These are phyloP conservation scores for Dasysyrphus albostriatus DNA, from an alignment of 2,888 invertebrate genomes.

Conservation along the genomic window DNA sequence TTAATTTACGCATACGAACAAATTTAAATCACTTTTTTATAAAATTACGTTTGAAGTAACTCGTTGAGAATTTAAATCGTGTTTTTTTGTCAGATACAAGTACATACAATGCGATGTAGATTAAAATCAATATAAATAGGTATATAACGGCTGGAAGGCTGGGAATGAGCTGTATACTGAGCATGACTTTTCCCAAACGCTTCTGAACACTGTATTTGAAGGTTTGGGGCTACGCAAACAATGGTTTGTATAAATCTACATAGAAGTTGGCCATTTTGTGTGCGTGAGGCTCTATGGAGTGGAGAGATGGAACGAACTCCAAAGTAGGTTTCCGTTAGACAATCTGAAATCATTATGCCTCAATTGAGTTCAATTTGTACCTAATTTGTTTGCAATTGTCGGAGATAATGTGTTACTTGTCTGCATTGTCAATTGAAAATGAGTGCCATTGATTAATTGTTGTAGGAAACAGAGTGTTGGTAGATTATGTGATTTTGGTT, in stretches of 20 bases:
- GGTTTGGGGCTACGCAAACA: constrained; percentile 55
- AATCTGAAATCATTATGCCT: constrained; percentile 70
- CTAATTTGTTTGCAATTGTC: constrained; percentile 73
- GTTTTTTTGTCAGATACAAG: constrained; percentile 16
- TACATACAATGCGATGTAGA: constrained; percentile 20
- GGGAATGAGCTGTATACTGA: not conserved
- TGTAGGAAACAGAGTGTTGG: not conserved
- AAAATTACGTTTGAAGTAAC: constrained; percentile 19
- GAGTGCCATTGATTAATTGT: constrained; percentile 67
- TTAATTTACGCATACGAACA: constrained; percentile 41
- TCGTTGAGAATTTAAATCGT: constrained; percentile 54
- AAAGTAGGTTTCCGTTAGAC: constrained; percentile 55
- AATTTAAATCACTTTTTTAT: constrained; percentile 47
- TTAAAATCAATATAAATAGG: constrained; percentile 33
- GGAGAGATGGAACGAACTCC: not conserved
- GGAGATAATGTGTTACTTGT: constrained; percentile 66
- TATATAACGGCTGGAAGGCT: not conserved
- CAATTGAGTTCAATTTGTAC: constrained; percentile 71
- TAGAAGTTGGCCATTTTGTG: constrained; percentile 47
- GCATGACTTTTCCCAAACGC: not conserved
- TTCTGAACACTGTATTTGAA: not conserved
- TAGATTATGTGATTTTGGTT: constrained; percentile 4
- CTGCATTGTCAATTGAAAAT: constrained; percentile 61
- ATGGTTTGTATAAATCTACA: constrained; percentile 6
- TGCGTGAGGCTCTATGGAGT: not conserved